Base-by-base conservation (phyloP, 2,797 vertebrate genomes). In the Muscicapa comitata region DNA sequence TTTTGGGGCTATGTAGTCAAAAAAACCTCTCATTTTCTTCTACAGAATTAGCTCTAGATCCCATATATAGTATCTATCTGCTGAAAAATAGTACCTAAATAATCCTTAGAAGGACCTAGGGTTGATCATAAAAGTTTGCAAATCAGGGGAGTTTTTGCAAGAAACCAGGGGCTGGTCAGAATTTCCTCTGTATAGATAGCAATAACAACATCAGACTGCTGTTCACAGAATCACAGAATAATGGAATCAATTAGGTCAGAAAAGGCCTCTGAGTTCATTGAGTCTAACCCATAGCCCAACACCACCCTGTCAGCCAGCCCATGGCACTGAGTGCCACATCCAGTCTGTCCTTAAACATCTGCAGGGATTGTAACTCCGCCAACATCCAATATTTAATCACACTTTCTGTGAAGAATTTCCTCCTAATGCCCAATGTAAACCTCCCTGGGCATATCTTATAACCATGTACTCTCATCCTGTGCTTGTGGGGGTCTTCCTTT, bases 21-120 rank as follows among this genome's bases (percentile, higher is more conserved):
- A 83, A 15, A 11, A 8, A 66, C 33, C 48, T n/a, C 19, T 75
- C 7, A 15, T 75, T 68, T 75, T 54, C 33, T 83, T 8, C 11
- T 43, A 25, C 3, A 28, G 6, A 25, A 1, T 2, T 50, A 2
- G 11, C 17, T 68, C 26, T 51, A 65, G 20, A 45, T 61, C 5
- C 7, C 4, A 2, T 17, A 33, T 17, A 9, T 1, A 1, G 11
- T n/a, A 8, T 7, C 5, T 45, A 0, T 33, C 14, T 53, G 16
- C 17, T 67, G 29, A 10, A 72, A 66, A 50, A 18, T 13, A 24
- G 5, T 24, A 25, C 17, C 16, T 38, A 59, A 33, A 10, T 8
- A 70, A 28, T 25, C 61, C 11, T 17, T 42, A 45, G 16, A 50
- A 71, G 6, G 7, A 14, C 2, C 20, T 48, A 33, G 16, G 5